Evolutionary conservation across 2,888 invertebrate genomes (phyloP), one percentile per base, ranked within the genome.

Genomic region (Gymnoscelis rufifasciata): DNA sequence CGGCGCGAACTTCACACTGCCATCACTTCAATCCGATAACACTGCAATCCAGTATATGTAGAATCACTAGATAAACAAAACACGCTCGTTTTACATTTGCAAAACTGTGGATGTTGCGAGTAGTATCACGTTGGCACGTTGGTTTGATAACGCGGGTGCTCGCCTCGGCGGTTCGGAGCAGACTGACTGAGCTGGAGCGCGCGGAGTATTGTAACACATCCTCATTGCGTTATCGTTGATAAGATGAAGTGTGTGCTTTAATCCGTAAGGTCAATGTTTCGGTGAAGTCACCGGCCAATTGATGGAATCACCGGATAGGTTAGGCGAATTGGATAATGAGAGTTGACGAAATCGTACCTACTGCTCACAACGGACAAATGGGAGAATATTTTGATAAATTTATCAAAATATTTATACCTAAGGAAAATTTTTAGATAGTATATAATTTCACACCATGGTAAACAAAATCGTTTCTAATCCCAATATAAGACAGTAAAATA

Each of bases 241-340:
- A 58, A 58, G 56, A 45, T 30, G 51, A 52, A 26, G 47, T 8
- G 45, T 39, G 29, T 24, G 15, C 29, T 45, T 45, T 54, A 56
- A 54, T 54, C 51, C 38, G 38, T 52, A 84, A 84, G 86, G 84
- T 86, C 86, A 84, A 83, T 84, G 86, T 82, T 83, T 83, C 75
- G 73, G 74, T 82, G 82, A 78, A 78, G 78, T 79, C 76, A 77
- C 65, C 75, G 60, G 44, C 10, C 66, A 68, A 71, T 71, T 72
- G 67, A 55, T 59, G 61, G 60, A 71, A 72, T 71, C 70, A 56
- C 41, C 48, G 44, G 42, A 50, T 51, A 49, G 56, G 52, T 52
- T 59, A 52, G 50, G 43, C 56, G 57, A 62, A 60, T 62, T 62
- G 58, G 59, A 59, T 62, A 62, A 62, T 62, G 39, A 38, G 27